Evolutionary conservation across 2,888 invertebrate species (phyloP).

Genomic region (Agrochola macilenta): DNA sequence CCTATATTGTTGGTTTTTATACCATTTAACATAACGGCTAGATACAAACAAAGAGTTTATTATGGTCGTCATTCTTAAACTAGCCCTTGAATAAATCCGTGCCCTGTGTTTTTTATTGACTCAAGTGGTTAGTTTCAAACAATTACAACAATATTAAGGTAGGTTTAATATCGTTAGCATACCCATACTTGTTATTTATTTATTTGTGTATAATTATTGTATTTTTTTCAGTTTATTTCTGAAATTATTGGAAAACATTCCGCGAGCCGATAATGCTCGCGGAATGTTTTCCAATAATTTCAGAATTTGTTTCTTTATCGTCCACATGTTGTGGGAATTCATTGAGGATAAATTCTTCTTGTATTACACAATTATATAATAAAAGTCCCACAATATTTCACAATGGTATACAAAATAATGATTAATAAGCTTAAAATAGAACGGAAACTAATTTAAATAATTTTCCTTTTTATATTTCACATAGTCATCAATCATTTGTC

Average conservation of each 20-base stretch:
- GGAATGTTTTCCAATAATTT: too few relatives aligned
- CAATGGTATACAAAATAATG: constrained; percentile 1
- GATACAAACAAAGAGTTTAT: background rate
- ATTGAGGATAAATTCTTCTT: constrained; percentile 48
- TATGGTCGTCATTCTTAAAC: background rate
- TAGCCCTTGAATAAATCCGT: background rate
- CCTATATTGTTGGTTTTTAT: background rate
- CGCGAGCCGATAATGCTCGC: too few relatives aligned
- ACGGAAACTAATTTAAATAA: background rate
- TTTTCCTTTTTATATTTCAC: background rate
- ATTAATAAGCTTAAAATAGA: background rate
- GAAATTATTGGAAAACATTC: constrained; percentile 24
- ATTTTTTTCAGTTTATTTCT: background rate
- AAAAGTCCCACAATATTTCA: constrained; percentile 14
- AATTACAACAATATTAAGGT: constrained; percentile 6
- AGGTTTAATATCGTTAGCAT: background rate
- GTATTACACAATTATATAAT: constrained; percentile 23
- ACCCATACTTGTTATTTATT: background rate
- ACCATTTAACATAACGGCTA: background rate
- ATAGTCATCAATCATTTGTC: background rate
- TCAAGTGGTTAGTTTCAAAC: constrained; percentile 1
- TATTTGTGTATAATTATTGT: background rate
- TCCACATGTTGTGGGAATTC: constrained; percentile 26
- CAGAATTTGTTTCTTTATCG: constrained; percentile 8
- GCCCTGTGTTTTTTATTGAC: constrained; percentile 10